Base-by-base conservation (phyloP, 2,797 vertebrate genomes). In the Sebastes ruberrimus region DNA sequence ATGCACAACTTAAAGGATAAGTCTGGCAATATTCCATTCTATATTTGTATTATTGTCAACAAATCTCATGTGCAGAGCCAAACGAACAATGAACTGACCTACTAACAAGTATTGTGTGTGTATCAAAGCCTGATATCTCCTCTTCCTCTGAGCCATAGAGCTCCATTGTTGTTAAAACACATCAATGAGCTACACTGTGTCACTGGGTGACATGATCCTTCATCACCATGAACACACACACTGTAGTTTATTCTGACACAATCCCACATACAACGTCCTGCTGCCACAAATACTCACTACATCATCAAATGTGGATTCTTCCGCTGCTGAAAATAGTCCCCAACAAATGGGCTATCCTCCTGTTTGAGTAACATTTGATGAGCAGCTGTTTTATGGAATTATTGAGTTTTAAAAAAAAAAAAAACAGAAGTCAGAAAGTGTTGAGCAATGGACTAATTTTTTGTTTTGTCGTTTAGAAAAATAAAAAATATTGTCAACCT, bases 1-100 rank as follows among this genome's bases (percentile, higher is more conserved):
- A 46, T 18, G 16, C 16, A 18, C 42, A 46, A 46, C 42, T 46
- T 18, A 46, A 46, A 46, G 42, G 1, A 18, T 3, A 18, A 46
- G 14, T 42, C 6, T 42, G 38, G 14, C 14, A 42, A 42, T 42
- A 42, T 16, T 42, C 14, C 38, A 42, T 0, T 42, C 1, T 42
- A 0, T 42, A 42, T 16, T 38, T 42, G 13, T 42, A 7, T 14
- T 42, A 46, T 18, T 46, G 42, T 46, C 0, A 46, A 18, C 16
- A 46, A 46, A 46, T 1, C 0, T 46, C 42, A 46, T 8, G 16
- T 46, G 56, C 59, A 32, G 9, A 61, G 59, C 59, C 59, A 32
- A 61, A 61, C 18, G 4, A 61, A 3, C 59, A 61, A 32, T n/a
- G 16, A 61, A 61, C 30, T 16, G 59, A n/a, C 11, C n/a, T 33